A percentile compares a stretch with the other conserved stretches of the same genome.
Conservation (phyloP, 2,888 invertebrate genomes). For the Eupeodes latifasciatus region DNA sequence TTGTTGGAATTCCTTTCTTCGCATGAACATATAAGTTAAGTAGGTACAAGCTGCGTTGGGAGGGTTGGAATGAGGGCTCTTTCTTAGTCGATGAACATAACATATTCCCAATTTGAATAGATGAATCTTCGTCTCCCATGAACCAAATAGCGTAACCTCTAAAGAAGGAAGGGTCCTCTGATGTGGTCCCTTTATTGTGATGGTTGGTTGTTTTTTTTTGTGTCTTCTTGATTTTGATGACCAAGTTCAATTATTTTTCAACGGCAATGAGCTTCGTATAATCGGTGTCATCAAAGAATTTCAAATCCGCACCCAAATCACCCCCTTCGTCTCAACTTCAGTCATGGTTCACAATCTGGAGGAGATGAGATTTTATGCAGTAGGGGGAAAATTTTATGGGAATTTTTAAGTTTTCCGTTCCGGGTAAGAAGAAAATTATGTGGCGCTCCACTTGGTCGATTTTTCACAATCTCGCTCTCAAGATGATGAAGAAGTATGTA, state of each 20-base stretch:
- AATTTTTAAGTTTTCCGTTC: conserved; percentile 63
- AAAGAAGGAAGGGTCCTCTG: conserved; percentile 4
- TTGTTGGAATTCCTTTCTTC: conserved; percentile 50
- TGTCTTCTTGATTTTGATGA: conserved; percentile 11
- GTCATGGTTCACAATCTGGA: conserved; percentile 22
- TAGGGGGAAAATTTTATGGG: neutral
- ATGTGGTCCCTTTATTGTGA: too few species aligned
- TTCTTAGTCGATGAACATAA: conserved; percentile 38
- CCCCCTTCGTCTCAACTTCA: neutral
- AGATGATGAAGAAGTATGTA: neutral
- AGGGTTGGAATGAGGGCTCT: neutral
- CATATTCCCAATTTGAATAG: conserved; percentile 16
- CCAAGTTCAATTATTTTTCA: conserved; percentile 63
- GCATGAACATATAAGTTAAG: conserved; percentile 42
- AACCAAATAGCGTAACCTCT: conserved; percentile 64
- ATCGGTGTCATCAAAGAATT: conserved; percentile 45
- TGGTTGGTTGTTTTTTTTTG: too few species aligned
- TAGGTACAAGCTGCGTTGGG: neutral
- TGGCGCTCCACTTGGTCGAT: conserved; percentile 48
- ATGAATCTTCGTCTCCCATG: conserved; percentile 39
- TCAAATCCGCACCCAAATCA: neutral
- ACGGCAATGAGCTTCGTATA: conserved; percentile 49
- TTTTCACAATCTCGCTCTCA: neutral
- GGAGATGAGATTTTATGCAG: neutral
- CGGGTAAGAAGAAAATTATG: conserved; percentile 59